These are phyloP conservation scores for Rhagoletis pomonella DNA, from an alignment of 1,140 invertebrate genomes.

Conservation along the genomic window DNA sequence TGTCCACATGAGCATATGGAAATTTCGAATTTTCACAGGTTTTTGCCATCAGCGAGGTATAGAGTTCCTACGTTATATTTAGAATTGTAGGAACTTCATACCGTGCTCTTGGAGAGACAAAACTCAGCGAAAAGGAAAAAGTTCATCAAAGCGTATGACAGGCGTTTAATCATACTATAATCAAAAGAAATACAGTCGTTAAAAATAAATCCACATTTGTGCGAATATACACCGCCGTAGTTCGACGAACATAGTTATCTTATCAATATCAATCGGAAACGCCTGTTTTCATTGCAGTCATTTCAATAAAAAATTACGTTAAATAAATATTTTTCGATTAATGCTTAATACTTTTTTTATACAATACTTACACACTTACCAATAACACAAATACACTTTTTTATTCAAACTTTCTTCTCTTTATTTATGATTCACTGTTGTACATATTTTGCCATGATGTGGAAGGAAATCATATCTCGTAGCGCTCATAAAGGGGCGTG, in stretches of 20 bases:
- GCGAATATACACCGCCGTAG: no score
- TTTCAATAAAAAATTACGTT: no score
- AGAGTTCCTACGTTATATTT: conserved; percentile 74
- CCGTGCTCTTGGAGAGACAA: conserved; percentile 74
- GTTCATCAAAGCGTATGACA: neutral
- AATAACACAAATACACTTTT: no score
- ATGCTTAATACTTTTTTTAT: no score
- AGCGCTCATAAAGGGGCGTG: neutral
- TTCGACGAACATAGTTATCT: no score
- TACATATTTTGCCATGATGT: no score
- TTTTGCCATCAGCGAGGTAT: conserved; percentile 75
- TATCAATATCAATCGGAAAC: no score
- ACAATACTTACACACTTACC: no score
- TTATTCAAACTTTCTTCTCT: neutral
- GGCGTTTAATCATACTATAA: neutral
- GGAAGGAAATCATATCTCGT: neutral
- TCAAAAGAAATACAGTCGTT: no score
- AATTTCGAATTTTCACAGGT: conserved; percentile 61
- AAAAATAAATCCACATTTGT: no score
- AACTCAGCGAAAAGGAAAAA: conserved; percentile 63
- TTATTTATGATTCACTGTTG: neutral
- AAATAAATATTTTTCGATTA: no score
- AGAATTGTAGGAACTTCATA: conserved; percentile 74
- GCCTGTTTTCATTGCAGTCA: no score
- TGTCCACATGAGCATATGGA: neutral